These are phyloP conservation scores for Rhynchophorus ferrugineus DNA, from an alignment of 1,140 invertebrate genomes.

Conservation along the genomic window DNA sequence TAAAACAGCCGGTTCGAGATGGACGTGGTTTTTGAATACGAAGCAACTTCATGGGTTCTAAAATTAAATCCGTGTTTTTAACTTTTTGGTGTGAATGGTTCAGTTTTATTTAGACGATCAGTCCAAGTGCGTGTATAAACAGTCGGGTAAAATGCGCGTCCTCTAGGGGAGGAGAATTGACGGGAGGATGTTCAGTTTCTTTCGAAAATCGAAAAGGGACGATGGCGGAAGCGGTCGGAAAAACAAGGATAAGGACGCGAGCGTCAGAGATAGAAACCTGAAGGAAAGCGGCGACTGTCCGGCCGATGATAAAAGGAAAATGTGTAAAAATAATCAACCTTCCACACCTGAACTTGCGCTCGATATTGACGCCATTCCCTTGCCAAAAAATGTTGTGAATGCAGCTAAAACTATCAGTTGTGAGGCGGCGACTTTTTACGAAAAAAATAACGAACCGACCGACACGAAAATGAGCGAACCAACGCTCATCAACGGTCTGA, in stretches of 20 bases:
- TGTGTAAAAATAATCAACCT: slow-evolving; percentile 33
- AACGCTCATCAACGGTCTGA: slow-evolving; percentile 19
- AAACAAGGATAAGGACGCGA: slow-evolving; percentile 12
- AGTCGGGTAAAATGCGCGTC: background rate
- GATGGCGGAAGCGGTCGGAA: slow-evolving; percentile 14
- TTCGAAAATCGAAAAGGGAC: slow-evolving; percentile 34
- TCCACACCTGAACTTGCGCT: slow-evolving; percentile 28
- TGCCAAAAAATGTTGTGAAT: slow-evolving; percentile 28
- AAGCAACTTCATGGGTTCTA: slow-evolving; percentile 14
- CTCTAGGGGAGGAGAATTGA: background rate
- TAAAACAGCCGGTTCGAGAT: slow-evolving; percentile 8
- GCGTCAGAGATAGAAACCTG: slow-evolving; percentile 12
- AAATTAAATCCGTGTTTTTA: slow-evolving; percentile 15
- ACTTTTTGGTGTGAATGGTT: slow-evolving; percentile 16
- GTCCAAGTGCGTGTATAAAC: slow-evolving; percentile 12
- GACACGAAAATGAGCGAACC: slow-evolving; percentile 20
- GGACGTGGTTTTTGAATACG: slow-evolving; percentile 5
- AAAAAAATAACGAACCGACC: slow-evolving; percentile 23
- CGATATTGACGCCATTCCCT: slow-evolving; percentile 12
- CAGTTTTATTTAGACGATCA: slow-evolving; percentile 19
- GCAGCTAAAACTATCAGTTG: slow-evolving; percentile 24
- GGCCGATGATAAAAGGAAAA: slow-evolving; percentile 15
- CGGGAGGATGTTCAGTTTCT: slow-evolving; percentile 36
- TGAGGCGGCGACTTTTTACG: slow-evolving; percentile 26
- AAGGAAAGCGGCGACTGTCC: slow-evolving; percentile 5